Base-by-base conservation (phyloP, 1,140 invertebrate species). In the Drosophila setifemur region DNA sequence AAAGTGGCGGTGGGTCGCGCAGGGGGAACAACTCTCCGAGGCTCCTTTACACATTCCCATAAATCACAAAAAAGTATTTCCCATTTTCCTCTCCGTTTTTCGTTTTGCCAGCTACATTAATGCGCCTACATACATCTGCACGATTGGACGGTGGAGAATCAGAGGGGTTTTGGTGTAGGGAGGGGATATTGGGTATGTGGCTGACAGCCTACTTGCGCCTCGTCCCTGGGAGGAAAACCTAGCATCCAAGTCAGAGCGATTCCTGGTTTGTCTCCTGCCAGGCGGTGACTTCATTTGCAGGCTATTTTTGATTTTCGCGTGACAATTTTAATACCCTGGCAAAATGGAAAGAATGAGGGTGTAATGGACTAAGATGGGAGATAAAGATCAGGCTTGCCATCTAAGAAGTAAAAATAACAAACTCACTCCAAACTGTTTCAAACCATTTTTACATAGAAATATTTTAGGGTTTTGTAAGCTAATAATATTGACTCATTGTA, bases 1-100 rank as follows among this genome's bases (percentile, higher is more conserved):
- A 47, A 43, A 11, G 19, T 14, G 19, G n/a, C n/a, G 33, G 23
- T 3, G 29, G 29, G 11, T 18, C 3, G 21, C 33, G 12, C 11
- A 31, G 25, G 40, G 45, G 43, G 44, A 83, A 70, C 70, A 83
- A 85, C 78, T 83, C 79, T 83, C 60, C 66, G 74, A 54, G 64
- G 70, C 79, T 70, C 48, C 60, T 69, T 58, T 49, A 78, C 79
- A 83, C 79, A 83, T 74, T 78, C 55, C 66, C 79, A 83, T 83
- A 83, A 83, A 83, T 83, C 79, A 83, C 79, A 83, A 78, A 83
- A 78, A 83, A 85, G 73, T 83, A 86, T 85, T 85, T 85, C 67
- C 77, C 70, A 75, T 85, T 85, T 76, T 77, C 40, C 23, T 33
- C 28, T 39, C 14, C 18, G 35, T 52, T 55, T 60, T 69, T 37